Base-by-base conservation (phyloP, 2,888 invertebrate species). In the Polymixis flavicincta region DNA sequence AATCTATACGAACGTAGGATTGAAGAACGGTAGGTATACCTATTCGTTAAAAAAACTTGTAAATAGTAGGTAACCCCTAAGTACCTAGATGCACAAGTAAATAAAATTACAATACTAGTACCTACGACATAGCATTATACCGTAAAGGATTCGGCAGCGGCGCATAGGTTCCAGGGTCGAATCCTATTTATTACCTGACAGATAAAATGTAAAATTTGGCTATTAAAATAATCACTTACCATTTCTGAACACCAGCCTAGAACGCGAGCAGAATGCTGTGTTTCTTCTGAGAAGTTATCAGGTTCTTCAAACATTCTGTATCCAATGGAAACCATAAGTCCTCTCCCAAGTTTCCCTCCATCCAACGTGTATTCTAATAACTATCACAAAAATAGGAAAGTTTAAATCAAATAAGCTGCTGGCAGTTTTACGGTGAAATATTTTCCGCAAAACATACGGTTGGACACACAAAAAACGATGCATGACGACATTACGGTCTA, bases 191-290 rank as follows among this genome's bases (percentile, higher is more conserved):
- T 19, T 19, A 19, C 28, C 28, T 7, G 11, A 32, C 13, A 32
- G 28, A 7, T 22, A 32, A n/a, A 13, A 60, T 32, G 19, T 22
- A 13, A 32, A 19, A 28, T 8, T 57, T 28, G 28, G 19, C 19
- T 28, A 59, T 74, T 25, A 5, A 14, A 45, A 0, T 48, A n/a
- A 65, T 13, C 42, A 2, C 7, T 65, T 79, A 81, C 81, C 83
- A 82, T 81, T 81, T 81, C 81, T 22, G n/a, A 0, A 45, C 81
- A 82, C 81, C 81, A 82, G 28, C 83, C 81, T 19, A 80, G 52
- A 54, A 80, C 19, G 17, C 61, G 80, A n/a, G 78, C 83, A 11
- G 28, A 48, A 22, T 82, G 82, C n/a, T 77, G 68, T 5, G 13
- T 77, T 57, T 76, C 54, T 57, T 76, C 69, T 2, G 78, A 71